Percentiles rank a stretch among this genome's conserved stretches.
Evolutionary conservation across 2,113 vertebrate species (phyloP).

Genomic region (Todiramphus saurophagus): DNA sequence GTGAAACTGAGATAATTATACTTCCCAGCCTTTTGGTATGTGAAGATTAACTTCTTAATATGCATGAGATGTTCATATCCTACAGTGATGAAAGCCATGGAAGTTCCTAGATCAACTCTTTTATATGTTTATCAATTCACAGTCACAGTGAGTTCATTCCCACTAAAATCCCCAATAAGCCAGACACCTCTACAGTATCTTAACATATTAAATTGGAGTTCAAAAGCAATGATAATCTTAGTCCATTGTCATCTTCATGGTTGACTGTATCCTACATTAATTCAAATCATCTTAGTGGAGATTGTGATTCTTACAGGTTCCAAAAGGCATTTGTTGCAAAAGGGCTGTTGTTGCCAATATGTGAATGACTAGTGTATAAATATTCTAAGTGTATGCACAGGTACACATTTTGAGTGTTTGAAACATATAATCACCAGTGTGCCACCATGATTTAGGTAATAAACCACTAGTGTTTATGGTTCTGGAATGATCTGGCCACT

Average conservation of each 20-base stretch:
- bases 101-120: background rate
- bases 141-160: background rate
- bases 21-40: background rate
- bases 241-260: background rate
- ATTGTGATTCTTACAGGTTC: background rate
- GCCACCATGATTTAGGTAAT: background rate
- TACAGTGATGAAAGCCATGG: background rate
- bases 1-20: conserved; percentile 4
- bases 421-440: background rate
- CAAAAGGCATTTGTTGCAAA: background rate
- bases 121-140: background rate
- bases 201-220: background rate
- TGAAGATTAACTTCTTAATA: conserved; percentile 24
- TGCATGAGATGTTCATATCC: background rate
- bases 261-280: background rate
- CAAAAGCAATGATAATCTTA: background rate
- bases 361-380: background rate
- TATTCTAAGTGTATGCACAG: background rate
- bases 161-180: background rate
- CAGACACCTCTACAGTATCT: background rate
- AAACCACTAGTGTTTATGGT: background rate
- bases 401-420: background rate
- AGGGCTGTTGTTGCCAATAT: background rate
- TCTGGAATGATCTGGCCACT: background rate
- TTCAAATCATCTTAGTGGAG: background rate